These are phyloP conservation scores for Hybognathus amarus DNA, from an alignment of 2,797 vertebrate species.

Conservation along the genomic window DNA sequence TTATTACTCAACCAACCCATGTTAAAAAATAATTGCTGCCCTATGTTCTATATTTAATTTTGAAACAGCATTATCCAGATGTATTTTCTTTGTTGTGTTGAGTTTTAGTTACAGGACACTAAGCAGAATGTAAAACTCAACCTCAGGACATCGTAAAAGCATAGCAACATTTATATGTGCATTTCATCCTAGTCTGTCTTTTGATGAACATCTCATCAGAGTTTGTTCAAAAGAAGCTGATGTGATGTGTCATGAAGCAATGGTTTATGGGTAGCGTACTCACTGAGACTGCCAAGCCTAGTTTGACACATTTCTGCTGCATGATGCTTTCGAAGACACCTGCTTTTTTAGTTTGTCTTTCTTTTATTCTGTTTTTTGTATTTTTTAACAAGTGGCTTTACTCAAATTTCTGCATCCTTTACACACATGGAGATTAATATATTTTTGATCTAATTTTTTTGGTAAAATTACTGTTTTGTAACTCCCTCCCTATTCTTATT, in stretches of 20 bases:
- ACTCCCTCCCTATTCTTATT: constrained; percentile 42
- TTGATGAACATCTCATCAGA: constrained; percentile 30
- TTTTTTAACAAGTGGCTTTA: constrained; percentile 45
- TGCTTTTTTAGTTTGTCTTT: constrained; percentile 74
- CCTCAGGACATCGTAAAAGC: constrained; percentile 7
- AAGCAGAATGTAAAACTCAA: constrained; percentile 33
- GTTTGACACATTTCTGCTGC: constrained; percentile 73
- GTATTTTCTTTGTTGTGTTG: constrained; percentile 47
- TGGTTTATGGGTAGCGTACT: constrained; percentile 36
- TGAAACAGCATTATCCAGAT: background rate
- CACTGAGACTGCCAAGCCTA: constrained; percentile 82
- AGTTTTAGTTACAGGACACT: constrained; percentile 34
- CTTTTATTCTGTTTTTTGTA: constrained; percentile 63
- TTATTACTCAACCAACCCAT: background rate
- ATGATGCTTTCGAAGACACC: constrained; percentile 79
- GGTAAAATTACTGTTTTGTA: constrained; percentile 29
- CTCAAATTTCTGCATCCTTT: constrained; percentile 55
- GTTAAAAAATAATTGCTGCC: background rate
- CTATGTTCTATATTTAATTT: background rate
- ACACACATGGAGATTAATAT: constrained; percentile 25
- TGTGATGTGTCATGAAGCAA: constrained; percentile 33
- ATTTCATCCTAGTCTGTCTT: constrained; percentile 30
- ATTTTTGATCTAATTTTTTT: constrained; percentile 18
- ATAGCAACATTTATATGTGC: constrained; percentile 28
- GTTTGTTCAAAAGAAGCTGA: constrained; percentile 29